Base-by-base conservation (phyloP, 1,140 invertebrate species). In the Meloidogyne hapla region DNA sequence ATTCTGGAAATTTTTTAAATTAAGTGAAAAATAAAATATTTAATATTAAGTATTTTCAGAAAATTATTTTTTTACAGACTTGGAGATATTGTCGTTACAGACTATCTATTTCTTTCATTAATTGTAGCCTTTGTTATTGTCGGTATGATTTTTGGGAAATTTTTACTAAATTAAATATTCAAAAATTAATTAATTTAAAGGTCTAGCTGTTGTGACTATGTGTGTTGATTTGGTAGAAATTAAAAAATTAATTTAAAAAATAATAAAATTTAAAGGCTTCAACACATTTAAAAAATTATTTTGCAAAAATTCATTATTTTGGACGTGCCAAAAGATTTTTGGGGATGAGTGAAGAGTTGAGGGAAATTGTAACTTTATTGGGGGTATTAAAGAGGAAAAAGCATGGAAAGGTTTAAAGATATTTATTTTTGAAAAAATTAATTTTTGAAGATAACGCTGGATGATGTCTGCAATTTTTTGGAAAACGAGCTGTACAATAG, bases 61-160 rank as follows among this genome's bases (percentile, higher is more conserved):
- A 33, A 67, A 42, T 42, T 42, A 25, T 8, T 38, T 65, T 40
- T 42, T 33, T 18, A 38, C 28, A 67, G 65, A 33, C 81, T 73
- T 15, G 85, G 85, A 40, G 85, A 86, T 56, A 82, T 86, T 48
- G 85, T 86, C 8, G 85, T 86, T 23, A 84, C 74, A 9, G 82
- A 86, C 74, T 87, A 87, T 69, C 64, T 86, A 8, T 86, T 87
- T 76, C 76, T 86, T 45, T 87, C 86, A 48, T 77, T 86, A 13
- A 86, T 86, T 65, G 85, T 86, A 18, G 85, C 85, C 21, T 86
- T 87, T 66, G 85, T 86, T 56, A 86, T 86, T 69, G 85, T 86
- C 73, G 85, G 84, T 84, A 62, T 76, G 77, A 74, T 10, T 25
- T 62, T 66, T 64, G 13, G 48, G n/a, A n/a, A n/a, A n/a, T 42